Conservation (phyloP, 92 coral and sea anemone species). For the Virgularia gustaviana region DNA sequence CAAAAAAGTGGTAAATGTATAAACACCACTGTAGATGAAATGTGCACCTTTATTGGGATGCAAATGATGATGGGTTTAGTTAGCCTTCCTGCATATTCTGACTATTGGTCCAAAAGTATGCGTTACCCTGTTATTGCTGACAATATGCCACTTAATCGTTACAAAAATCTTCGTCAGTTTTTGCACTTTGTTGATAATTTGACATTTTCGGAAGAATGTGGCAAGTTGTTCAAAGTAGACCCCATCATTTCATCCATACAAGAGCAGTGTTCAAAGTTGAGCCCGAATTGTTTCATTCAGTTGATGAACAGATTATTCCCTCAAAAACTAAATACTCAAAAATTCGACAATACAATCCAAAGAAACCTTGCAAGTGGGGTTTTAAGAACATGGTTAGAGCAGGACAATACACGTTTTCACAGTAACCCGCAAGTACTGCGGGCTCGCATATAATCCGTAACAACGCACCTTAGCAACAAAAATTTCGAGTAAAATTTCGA, state of each 20-base stretch:
- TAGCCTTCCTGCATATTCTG: not conserved
- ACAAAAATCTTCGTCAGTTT: too few species aligned
- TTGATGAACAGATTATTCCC: not conserved
- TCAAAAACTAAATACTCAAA: not conserved
- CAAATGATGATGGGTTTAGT: not conserved
- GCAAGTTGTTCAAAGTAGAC: too few species aligned
- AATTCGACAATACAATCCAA: not conserved
- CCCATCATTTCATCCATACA: too few species aligned
- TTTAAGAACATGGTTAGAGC: constrained; percentile 1
- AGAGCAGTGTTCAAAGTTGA: too few species aligned
- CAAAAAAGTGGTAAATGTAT: not conserved
- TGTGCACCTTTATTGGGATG: not conserved
- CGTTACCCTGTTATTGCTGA: too few species aligned
- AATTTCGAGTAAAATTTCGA: not conserved
- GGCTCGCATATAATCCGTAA: constrained; percentile 1
- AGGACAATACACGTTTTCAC: constrained; percentile 3
- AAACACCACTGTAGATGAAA: not conserved
- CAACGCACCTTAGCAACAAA: too few species aligned
- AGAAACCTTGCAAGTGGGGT: not conserved
- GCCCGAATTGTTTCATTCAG: not conserved
- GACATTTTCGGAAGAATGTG: too few species aligned
- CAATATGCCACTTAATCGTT: too few species aligned
- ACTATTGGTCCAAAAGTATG: not conserved
- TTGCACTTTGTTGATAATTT: too few species aligned
- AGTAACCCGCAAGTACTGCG: not conserved